A percentile compares a stretch with the other conserved stretches of the same genome.
These are phyloP conservation scores for Anguilla marmorata DNA, from an alignment of 2,797 vertebrate species.

Conservation along the genomic window DNA sequence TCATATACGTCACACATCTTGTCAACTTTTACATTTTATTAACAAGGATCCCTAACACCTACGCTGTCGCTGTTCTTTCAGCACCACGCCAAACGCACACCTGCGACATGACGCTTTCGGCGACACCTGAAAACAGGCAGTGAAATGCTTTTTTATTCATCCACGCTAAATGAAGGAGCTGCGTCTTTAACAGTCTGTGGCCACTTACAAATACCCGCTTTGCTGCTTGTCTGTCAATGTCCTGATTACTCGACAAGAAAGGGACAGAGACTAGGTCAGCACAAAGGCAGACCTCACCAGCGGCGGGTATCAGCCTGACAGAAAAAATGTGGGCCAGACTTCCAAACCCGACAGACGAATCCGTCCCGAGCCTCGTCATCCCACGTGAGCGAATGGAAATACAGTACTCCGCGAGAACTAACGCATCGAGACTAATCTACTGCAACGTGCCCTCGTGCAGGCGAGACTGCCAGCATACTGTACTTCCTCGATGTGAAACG, in stretches of 20 bases:
- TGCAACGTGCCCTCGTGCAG: neutral
- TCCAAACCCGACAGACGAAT: conserved; percentile 20
- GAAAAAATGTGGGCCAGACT: conserved; percentile 52
- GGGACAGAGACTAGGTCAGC: conserved; percentile 53
- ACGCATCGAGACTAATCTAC: neutral
- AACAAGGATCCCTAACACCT: neutral
- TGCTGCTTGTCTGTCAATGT: neutral
- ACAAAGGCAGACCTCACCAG: conserved; percentile 41
- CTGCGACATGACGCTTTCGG: neutral
- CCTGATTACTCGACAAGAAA: conserved; percentile 47
- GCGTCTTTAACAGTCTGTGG: conserved; percentile 31
- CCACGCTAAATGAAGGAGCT: neutral
- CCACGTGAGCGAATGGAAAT: neutral
- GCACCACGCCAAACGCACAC: conserved; percentile 41
- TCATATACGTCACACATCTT: neutral
- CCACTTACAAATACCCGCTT: conserved; percentile 13
- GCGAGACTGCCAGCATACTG: neutral
- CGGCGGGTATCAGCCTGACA: conserved; percentile 38
- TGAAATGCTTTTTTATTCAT: neutral
- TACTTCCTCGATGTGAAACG: neutral
- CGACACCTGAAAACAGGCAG: neutral
- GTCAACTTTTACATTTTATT: neutral
- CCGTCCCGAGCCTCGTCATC: conserved; percentile 8
- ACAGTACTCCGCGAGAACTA: neutral
- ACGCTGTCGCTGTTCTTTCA: conserved; percentile 51